phyloP scores from a whole-genome alignment of 2,113 vertebrate genomes.

The Paracanthobrama guichenoti region DNA sequence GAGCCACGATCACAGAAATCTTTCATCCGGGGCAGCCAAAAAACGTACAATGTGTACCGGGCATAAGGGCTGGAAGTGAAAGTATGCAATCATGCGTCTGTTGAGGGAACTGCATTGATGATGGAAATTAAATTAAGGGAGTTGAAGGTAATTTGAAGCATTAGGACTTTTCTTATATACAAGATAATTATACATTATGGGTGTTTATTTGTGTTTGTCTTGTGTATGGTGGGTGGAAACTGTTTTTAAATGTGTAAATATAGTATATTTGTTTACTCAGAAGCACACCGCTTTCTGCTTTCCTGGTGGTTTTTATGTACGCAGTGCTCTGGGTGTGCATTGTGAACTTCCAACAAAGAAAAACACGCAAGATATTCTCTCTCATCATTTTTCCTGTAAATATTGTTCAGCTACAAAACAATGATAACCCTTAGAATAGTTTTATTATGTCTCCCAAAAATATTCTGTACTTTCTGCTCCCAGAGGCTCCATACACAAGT shows the following conservation, averaged over 20 bases:
- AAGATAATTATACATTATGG: neutral
- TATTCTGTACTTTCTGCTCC: neutral
- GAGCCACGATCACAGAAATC: no score
- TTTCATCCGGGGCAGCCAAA: no score
- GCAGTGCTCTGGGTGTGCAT: conserved; percentile 11
- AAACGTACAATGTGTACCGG: no score
- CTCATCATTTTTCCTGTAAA: conserved; percentile 15
- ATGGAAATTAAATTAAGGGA: neutral
- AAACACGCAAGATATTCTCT: conserved; percentile 17
- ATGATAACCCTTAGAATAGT: conserved; percentile 33
- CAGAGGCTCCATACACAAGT: neutral
- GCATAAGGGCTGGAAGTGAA: neutral
- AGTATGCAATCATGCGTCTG: neutral
- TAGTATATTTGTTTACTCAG: conserved; percentile 31
- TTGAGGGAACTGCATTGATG: neutral
- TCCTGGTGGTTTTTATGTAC: conserved; percentile 3
- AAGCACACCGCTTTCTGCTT: neutral
- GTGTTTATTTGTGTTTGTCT: neutral
- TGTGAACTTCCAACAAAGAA: conserved; percentile 28
- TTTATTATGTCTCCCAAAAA: conserved; percentile 25
- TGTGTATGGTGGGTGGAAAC: neutral
- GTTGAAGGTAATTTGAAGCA: neutral
- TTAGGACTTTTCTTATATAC: neutral
- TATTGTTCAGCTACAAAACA: conserved; percentile 34
- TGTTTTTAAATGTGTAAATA: conserved; percentile 28